These are phyloP conservation scores for Ophion slaviceki DNA, from an alignment of 2,888 invertebrate genomes.

Conservation along the genomic window DNA sequence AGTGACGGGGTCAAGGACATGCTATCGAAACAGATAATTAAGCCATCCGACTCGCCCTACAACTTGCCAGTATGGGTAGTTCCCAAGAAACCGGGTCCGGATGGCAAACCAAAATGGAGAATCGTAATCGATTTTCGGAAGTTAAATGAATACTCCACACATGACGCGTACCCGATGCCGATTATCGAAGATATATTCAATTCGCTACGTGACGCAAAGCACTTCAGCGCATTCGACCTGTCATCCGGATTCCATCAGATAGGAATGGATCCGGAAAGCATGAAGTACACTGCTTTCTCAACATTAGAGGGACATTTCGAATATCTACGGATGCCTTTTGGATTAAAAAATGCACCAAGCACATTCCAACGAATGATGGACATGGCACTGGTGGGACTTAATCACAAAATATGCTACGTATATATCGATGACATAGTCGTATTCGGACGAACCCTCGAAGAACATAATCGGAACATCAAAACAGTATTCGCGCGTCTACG, in stretches of 20 bases:
- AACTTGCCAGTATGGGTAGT: slow-evolving; percentile 52
- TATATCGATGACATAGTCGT: slow-evolving; percentile 58
- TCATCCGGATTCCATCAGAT: slow-evolving; percentile 71
- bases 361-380: slow-evolving; percentile 59
- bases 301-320: slow-evolving; percentile 41
- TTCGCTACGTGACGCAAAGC: slow-evolving; percentile 65
- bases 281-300: slow-evolving; percentile 50
- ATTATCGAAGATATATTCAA: slow-evolving; percentile 65
- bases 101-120: slow-evolving; percentile 43
- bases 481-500: slow-evolving; percentile 34
- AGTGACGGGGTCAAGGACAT: slow-evolving; percentile 29
- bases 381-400: slow-evolving; percentile 14
- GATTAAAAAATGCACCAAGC: slow-evolving; percentile 54
- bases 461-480: slow-evolving; percentile 37
- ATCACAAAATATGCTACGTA: slow-evolving; percentile 43
- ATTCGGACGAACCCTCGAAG: slow-evolving; percentile 21
- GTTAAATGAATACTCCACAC: slow-evolving; percentile 47
- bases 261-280: slow-evolving; percentile 51
- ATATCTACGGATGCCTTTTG: slow-evolving; percentile 54
- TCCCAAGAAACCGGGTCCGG: slow-evolving; percentile 44
- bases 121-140: slow-evolving; percentile 46
- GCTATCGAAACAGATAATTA: slow-evolving; percentile 34
- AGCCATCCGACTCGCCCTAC: slow-evolving; percentile 33
- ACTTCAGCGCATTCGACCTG: slow-evolving; percentile 70
- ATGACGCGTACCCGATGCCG: slow-evolving; percentile 52